Base-by-base conservation (phyloP, 2,888 invertebrate species). In the Cantharis rustica region DNA sequence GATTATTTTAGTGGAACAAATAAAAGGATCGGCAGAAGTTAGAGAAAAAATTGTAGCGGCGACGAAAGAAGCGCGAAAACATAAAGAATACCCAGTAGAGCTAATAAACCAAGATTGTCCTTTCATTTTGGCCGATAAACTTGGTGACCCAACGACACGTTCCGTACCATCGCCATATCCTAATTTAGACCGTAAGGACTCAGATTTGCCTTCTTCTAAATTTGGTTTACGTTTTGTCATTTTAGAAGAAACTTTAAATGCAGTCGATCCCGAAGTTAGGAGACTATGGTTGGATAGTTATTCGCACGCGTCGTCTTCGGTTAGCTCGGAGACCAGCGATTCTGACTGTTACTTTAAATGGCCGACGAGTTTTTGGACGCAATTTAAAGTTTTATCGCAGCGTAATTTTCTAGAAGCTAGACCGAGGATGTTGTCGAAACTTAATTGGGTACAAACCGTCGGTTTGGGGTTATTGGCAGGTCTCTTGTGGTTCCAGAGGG, bases 301-400 rank as follows among this genome's bases (percentile, higher is more conserved):
- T 84, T 93, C 93, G 77, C 93, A 93, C 83, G 93, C 92, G 27
- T 91, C 91, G 68, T 91, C 91, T 61, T 91, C 91, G 70, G 91
- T 90, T 71, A 92, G 92, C 85, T 92, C 92, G 71, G 90, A 92
- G 71, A 89, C 90, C 16, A 89, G 89, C 80, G 90, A 90, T 75
- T 87, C 89, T n/a, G 92, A 92, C 81, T 91, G 91, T 84, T 92
- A 93, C 82, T 91, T 90, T 81, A 90, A 91, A 84, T 91, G 93
- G 89, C 93, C 94, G 69, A 95, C 95, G n/a, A 92, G 92, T 77
- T 95, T 95, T 87, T 92, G 92, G 90, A 95, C 94, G 13, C 95
- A 95, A 86, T 94, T 94, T 85, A 92, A 92, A 87, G 93, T 95
- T 78, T 89, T 95, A 81, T 93, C 93, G 62, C 92, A 93, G 85